Evolutionary conservation across 2,113 vertebrate genomes (phyloP), one percentile per base, ranked within the genome.

Genomic region (Pithys albifrons): DNA sequence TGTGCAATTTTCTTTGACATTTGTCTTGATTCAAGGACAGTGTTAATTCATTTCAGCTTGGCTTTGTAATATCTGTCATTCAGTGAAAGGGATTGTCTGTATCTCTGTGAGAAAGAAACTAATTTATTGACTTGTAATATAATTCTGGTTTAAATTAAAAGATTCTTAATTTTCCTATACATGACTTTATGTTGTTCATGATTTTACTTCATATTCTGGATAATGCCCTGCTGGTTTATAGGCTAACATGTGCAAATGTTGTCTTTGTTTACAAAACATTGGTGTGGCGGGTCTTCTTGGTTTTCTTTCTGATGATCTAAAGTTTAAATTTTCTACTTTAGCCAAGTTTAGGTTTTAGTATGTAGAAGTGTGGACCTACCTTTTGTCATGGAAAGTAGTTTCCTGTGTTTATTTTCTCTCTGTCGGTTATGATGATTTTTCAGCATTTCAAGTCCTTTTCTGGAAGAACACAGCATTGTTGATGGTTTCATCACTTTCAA

Each of bases 1-100:
- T 93, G 48, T 35, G 77, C 54, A 72, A 73, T 93, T 85, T 91
- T 48, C 64, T 71, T 65, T 93, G 72, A 71, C 82, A 91, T 83
- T 89, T 66, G 46, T 94, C 46, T 62, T 92, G 35, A 80, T 81
- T 70, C 75, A 92, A 87, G 88, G 48, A 43, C 58, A 59, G 16
- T 52, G 19, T 52, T 95, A 71, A 67, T 91, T 94, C 39, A 51
- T 73, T 72, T 78, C 39, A 84, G 22, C 71, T 72, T 88, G 51
- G 31, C 46, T 87, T 91, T 77, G 18, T 82, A 62, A 24, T 5
- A 33, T 75, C 77, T 82, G 28, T 79, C 81, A 86, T 51, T 87
- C 41, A 35, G 46, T 64, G 25, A 46, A 80, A 65, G 51, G 48
- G 59, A 75, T 75, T 81, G 41, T 69, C 64, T 88, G 15, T 49